Percentiles rank a stretch among this genome's conserved stretches.
phyloP scores from a whole-genome alignment of 2,113 vertebrate genomes.

The Pontoporia blainvillei region DNA sequence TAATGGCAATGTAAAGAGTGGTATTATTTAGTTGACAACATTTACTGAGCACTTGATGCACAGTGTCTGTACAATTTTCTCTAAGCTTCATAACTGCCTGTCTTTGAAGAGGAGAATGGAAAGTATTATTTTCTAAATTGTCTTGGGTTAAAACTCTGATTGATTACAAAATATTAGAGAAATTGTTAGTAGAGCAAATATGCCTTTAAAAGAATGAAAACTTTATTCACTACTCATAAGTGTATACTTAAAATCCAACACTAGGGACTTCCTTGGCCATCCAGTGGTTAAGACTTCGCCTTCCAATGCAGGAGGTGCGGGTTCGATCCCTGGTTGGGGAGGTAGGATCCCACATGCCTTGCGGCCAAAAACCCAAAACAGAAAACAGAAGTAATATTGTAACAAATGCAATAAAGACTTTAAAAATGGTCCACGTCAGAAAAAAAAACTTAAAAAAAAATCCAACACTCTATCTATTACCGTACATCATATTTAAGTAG shows the following conservation, averaged over 20 bases:
- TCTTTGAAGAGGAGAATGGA: not conserved
- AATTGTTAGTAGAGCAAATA: not conserved
- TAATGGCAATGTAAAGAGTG: not conserved
- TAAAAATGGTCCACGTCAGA: no score
- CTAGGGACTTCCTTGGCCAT: no score
- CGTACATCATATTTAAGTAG: not conserved
- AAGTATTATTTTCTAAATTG: conserved; percentile 10
- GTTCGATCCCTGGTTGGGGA: no score
- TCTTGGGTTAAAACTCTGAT: not conserved
- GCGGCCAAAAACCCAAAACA: no score
- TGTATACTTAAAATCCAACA: not conserved
- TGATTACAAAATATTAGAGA: not conserved
- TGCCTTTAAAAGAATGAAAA: not conserved
- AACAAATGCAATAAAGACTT: no score
- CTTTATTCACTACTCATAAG: not conserved
- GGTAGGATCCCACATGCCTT: no score
- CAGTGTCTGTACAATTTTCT: not conserved
- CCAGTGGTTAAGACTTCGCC: no score
- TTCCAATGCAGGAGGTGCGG: no score
- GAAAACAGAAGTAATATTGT: no score
- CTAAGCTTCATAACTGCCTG: not conserved
- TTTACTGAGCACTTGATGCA: not conserved
- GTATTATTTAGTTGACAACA: not conserved
- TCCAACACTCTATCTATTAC: not conserved
- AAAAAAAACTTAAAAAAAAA: not conserved